These are phyloP conservation scores for Melanogrammus aeglefinus DNA, from an alignment of 2,797 vertebrate species.

Conservation along the genomic window DNA sequence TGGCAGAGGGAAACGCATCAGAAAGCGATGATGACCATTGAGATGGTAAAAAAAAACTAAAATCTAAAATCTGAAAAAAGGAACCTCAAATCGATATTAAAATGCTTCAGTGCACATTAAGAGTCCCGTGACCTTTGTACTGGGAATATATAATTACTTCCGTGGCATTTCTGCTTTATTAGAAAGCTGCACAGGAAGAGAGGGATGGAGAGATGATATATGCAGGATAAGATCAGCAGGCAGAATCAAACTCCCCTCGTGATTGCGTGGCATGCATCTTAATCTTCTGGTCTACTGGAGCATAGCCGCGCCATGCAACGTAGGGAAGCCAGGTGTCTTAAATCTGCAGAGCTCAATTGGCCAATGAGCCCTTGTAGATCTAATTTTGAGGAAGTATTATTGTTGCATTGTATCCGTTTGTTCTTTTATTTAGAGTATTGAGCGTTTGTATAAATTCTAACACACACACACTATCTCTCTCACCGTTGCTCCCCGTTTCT, in stretches of 20 bases:
- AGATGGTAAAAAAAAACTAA: neutral
- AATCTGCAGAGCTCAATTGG: neutral
- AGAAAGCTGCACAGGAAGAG: neutral
- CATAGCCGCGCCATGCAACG: neutral
- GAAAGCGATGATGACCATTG: neutral
- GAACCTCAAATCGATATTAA: neutral
- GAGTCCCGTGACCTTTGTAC: neutral
- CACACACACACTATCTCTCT: neutral
- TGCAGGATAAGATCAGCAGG: neutral
- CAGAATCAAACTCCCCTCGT: constrained; percentile 3
- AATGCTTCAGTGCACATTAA: neutral
- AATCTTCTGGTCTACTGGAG: neutral
- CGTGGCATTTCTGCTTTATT: neutral
- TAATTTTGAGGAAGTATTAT: constrained; percentile 14
- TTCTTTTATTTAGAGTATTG: neutral
- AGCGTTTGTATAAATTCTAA: neutral
- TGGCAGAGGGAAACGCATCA: neutral
- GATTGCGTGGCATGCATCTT: neutral
- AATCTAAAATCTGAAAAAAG: neutral
- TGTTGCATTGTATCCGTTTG: neutral
- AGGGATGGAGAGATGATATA: neutral
- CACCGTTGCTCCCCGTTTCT: neutral
- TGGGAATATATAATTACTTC: constrained; percentile 4
- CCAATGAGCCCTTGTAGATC: neutral
- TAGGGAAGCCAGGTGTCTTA: neutral